Conservation (phyloP, 2,113 vertebrate species). For the Rhineura floridana region DNA sequence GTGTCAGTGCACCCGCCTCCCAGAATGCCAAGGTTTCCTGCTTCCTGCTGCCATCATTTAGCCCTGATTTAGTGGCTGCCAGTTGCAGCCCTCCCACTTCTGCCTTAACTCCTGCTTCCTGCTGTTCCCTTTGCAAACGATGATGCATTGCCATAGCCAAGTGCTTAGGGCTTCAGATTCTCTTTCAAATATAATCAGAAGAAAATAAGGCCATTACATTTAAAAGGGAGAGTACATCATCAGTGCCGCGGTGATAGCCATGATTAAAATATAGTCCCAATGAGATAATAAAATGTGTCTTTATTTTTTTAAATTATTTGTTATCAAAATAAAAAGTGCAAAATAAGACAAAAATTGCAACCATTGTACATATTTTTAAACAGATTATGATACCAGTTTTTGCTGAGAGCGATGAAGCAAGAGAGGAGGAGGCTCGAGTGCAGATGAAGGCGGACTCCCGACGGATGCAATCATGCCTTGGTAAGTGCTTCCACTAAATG, state of each 20-base stretch:
- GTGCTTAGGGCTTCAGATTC: constrained; percentile 56
- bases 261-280: constrained; percentile 39
- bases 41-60: neutral
- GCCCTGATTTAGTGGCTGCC: constrained; percentile 32
- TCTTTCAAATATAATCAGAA: constrained; percentile 65
- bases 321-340: constrained; percentile 41
- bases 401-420: no score
- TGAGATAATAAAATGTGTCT: constrained; percentile 57
- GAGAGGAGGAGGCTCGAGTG: no score
- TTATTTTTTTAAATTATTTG: constrained; percentile 4
- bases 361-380: neutral
- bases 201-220: constrained; percentile 63
- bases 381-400: no score
- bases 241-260: constrained; percentile 61
- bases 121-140: constrained; percentile 44
- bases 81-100: constrained; percentile 13
- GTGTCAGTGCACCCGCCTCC: neutral
- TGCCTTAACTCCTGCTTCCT: constrained; percentile 57
- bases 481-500: no score
- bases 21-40: neutral
- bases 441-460: no score
- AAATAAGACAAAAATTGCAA: neutral
- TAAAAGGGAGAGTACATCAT: constrained; percentile 47
- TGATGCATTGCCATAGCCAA: constrained; percentile 62
- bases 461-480: no score